phyloP scores from a whole-genome alignment of 2,888 invertebrate species.

The Platycheirus albimanus region DNA sequence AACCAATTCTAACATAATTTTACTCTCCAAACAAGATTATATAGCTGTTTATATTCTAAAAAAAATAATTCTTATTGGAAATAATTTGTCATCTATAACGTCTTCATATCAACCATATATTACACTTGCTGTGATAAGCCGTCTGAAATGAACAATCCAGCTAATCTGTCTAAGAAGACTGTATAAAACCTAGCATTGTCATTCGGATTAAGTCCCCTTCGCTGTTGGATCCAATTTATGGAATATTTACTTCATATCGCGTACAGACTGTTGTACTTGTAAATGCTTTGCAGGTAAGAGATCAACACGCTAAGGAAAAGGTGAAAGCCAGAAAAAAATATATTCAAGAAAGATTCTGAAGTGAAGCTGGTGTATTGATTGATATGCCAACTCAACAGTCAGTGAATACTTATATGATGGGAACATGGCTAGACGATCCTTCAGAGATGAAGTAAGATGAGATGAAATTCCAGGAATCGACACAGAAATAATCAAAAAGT shows the following conservation, averaged over 20 bases:
- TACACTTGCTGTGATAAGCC: constrained; percentile 9
- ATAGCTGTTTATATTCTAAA: no score
- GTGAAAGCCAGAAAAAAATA: constrained; percentile 10
- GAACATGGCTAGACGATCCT: constrained; percentile 44
- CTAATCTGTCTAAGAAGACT: neutral
- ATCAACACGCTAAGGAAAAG: constrained; percentile 11
- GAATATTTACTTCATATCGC: constrained; percentile 3
- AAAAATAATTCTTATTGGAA: no score
- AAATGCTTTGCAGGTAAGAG: neutral
- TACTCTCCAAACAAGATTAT: no score
- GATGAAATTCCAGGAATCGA: neutral
- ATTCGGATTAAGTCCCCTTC: constrained; percentile 15
- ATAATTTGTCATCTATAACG: neutral
- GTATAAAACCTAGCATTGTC: neutral
- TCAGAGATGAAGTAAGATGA: neutral
- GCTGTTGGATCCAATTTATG: constrained; percentile 6
- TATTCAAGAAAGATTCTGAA: constrained; percentile 19
- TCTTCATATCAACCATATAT: constrained; percentile 10
- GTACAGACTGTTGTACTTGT: neutral
- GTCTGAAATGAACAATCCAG: constrained; percentile 23
- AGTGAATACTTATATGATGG: constrained; percentile 78
- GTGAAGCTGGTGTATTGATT: constrained; percentile 63
- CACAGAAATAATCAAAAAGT: neutral
- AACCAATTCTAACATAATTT: no score
- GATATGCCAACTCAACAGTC: constrained; percentile 63